These are phyloP conservation scores for Gymnosoma rotundatum DNA, from an alignment of 2,888 invertebrate species.

Conservation along the genomic window DNA sequence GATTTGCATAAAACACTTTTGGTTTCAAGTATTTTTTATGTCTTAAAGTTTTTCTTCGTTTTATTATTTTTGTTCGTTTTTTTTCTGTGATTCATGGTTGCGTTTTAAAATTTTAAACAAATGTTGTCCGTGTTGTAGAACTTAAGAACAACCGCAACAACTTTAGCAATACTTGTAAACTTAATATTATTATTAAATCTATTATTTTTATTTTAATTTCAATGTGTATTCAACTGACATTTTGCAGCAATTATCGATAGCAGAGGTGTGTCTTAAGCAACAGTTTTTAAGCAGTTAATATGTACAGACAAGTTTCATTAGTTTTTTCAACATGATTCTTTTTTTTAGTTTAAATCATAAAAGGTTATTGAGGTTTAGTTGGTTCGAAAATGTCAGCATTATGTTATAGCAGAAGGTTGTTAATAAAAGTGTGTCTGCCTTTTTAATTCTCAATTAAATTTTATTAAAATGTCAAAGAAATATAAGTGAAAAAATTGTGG, in stretches of 20 bases:
- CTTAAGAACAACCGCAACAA: slow-evolving; percentile 33
- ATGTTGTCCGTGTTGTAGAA: slow-evolving; percentile 46
- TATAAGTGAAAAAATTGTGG: too few species aligned
- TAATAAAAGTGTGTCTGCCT: not conserved
- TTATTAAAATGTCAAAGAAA: too few species aligned
- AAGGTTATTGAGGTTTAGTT: slow-evolving; percentile 49
- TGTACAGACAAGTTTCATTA: not conserved
- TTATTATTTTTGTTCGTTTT: not conserved
- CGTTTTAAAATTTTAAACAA: slow-evolving; percentile 34
- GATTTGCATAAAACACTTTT: slow-evolving; percentile 59
- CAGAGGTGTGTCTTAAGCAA: slow-evolving; percentile 50
- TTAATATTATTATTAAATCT: not conserved
- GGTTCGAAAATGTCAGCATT: slow-evolving; percentile 35
- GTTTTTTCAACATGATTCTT: slow-evolving; percentile 19
- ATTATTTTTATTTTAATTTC: slow-evolving; percentile 13
- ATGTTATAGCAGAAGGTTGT: not conserved
- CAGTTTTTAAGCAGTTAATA: slow-evolving; percentile 13
- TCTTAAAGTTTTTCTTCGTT: not conserved
- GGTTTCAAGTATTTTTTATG: slow-evolving; percentile 19
- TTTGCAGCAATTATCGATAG: slow-evolving; percentile 58
- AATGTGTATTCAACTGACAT: slow-evolving; percentile 61
- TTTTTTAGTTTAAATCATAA: slow-evolving; percentile 36
- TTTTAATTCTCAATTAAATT: not conserved
- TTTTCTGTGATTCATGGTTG: slow-evolving; percentile 61
- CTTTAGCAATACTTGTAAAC: slow-evolving; percentile 20